These are phyloP conservation scores for Heliconius melpomene DNA, from an alignment of 1,140 invertebrate species.

Conservation along the genomic window DNA sequence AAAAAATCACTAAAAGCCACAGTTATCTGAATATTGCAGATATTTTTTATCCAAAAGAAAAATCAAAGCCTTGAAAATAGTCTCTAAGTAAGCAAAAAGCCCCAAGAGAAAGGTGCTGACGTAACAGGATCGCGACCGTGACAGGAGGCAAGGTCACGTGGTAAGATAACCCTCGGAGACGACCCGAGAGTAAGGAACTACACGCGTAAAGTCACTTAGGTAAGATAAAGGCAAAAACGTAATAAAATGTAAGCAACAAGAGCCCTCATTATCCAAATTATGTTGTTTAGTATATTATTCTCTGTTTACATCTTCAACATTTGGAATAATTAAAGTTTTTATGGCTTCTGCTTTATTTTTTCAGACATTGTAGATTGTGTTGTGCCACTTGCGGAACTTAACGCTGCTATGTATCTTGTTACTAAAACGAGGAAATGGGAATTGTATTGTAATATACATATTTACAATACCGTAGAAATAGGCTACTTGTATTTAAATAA, in stretches of 20 bases:
- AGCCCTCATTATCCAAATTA: slow-evolving; percentile 9
- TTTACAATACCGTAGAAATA: too few relatives aligned
- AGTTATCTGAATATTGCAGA: not conserved
- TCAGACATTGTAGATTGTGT: too few relatives aligned
- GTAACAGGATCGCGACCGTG: slow-evolving; percentile 21
- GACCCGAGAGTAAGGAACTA: not conserved
- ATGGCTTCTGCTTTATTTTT: too few relatives aligned
- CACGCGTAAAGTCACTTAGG: slow-evolving; percentile 6
- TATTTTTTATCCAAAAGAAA: not conserved
- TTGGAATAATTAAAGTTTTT: too few relatives aligned
- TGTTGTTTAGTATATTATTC: not conserved
- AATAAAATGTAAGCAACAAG: slow-evolving; percentile 1
- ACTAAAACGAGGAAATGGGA: too few relatives aligned
- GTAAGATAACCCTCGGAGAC: slow-evolving; percentile 8
- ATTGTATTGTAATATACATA: too few relatives aligned
- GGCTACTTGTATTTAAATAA: too few relatives aligned
- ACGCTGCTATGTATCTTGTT: too few relatives aligned
- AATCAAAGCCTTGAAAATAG: not conserved
- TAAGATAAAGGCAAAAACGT: not conserved
- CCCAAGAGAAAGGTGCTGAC: not conserved
- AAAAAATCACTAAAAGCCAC: not conserved
- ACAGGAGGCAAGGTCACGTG: not conserved
- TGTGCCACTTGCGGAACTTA: too few relatives aligned
- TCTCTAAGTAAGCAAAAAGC: not conserved
- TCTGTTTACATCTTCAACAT: not conserved